Evolutionary conservation across 2,797 vertebrate genomes (phyloP), one percentile per base, ranked within the genome.

Genomic region (Platyrinchus mystaceus): DNA sequence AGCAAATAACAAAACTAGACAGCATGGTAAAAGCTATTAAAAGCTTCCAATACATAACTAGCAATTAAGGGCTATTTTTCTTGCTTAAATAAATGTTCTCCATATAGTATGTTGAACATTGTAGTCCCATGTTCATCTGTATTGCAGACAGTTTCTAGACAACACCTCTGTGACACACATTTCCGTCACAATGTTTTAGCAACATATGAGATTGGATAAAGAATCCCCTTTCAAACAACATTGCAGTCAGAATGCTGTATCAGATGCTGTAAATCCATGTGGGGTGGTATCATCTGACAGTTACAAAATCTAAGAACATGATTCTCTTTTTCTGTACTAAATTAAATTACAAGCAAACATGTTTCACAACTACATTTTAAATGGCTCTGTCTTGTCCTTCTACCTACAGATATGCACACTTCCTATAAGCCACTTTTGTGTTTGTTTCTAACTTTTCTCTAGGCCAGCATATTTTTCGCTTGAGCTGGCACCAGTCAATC

Each of bases 401-500:
- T 74, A 81, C 63, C 58, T 62, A 23, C 14, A 64, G 52, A 73
- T 27, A 53, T 0, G 24, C 11, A 46, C 36, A 46, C 79, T 83
- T 90, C 83, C 78, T 60, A 55, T 80, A 86, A 58, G 7, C 37
- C 52, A 63, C 91, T 81, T 95, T 73, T 82, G 47, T 37, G 12
- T 79, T 94, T 71, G 49, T 93, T 84, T 59, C 88, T 86, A 94
- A 94, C 89, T 96, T 95, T 89, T 81, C 89, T 84, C 77, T 82
- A 43, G 1, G 9, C 76, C 95, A 90, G 91, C 47, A 2, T 66
- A 32, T 77, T 95, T 94, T 89, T 79, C 30, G 23, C 97, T 96
- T 90, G 87, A 96, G 92, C 93, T 97, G 97, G 97, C 97, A 92
- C 44, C 95, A 83, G 92, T 94, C 12, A 14, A 96, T 96, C 97